Percentiles rank a stretch among this genome's conserved stretches.
Conservation (phyloP, 1,140 invertebrate genomes). For the Agrilus planipennis region DNA sequence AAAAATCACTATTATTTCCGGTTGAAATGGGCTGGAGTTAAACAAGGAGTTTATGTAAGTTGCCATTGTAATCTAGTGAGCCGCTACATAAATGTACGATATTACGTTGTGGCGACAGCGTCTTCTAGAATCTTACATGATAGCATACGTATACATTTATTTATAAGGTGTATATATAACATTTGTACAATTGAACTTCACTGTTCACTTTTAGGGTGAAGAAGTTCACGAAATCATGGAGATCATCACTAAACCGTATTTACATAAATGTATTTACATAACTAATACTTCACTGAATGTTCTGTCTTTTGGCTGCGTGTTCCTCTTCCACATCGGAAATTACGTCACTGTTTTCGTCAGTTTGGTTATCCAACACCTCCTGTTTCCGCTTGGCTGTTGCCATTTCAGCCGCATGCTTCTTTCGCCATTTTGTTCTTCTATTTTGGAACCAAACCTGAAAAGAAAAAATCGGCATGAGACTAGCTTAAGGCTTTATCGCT, state of each 20-base stretch:
- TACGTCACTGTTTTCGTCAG: slow-evolving; percentile 33
- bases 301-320: slow-evolving; percentile 28
- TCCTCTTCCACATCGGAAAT: slow-evolving; percentile 34
- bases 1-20: too few species aligned
- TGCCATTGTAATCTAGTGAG: too few species aligned
- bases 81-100: too few species aligned
- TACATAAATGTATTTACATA: slow-evolving; percentile 13
- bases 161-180: slow-evolving; percentile 19
- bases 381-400: slow-evolving; percentile 94
- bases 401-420: slow-evolving; percentile 98
- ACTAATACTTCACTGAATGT: slow-evolving; percentile 25
- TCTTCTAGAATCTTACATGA: too few species aligned
- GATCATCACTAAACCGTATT: slow-evolving; percentile 24
- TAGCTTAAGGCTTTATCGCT: too few species aligned
- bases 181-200: slow-evolving; percentile 23
- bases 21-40: too few species aligned
- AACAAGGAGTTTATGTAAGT: too few species aligned
- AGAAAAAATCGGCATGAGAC: too few species aligned
- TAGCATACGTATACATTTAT: slow-evolving; percentile 26
- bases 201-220: slow-evolving; percentile 5
- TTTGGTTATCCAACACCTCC: slow-evolving; percentile 72
- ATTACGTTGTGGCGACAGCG: too few species aligned
- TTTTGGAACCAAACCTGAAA: slow-evolving; percentile 99
- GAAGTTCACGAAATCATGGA: slow-evolving; percentile 20
- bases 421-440: slow-evolving; percentile 97